A percentile compares a stretch with the other conserved stretches of the same genome.
Conservation (phyloP, 1,140 invertebrate species). For the Pinna nobilis region DNA sequence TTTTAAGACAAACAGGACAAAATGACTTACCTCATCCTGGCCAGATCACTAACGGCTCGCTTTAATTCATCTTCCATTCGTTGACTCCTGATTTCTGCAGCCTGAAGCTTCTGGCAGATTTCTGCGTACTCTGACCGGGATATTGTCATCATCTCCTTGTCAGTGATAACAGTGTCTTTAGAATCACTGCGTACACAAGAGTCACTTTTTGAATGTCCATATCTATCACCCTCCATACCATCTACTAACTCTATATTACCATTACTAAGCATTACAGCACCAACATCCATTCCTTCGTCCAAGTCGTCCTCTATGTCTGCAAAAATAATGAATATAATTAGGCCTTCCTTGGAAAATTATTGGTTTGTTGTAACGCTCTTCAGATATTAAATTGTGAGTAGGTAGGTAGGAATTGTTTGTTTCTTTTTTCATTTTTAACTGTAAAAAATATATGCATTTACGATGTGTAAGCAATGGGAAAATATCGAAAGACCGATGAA, state of each 20-base stretch:
- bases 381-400: too few relatives aligned
- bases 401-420: too few relatives aligned
- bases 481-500: too few relatives aligned
- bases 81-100: slow-evolving; percentile 37
- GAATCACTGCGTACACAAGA: too few relatives aligned
- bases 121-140: too few relatives aligned
- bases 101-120: slow-evolving; percentile 44
- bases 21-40: slow-evolving; percentile 60
- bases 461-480: too few relatives aligned
- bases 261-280: neutral
- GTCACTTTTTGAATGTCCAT: neutral
- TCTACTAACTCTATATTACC: neutral
- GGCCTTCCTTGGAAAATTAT: neutral
- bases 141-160: slow-evolving; percentile 9
- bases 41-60: slow-evolving; percentile 56
- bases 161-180: too few relatives aligned
- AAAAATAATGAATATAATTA: neutral
- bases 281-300: neutral
- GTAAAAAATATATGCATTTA: too few relatives aligned
- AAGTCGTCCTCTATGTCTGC: slow-evolving; percentile 8
- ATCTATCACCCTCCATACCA: neutral
- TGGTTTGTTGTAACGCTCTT: too few relatives aligned
- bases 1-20: too few relatives aligned
- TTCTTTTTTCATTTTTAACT: too few relatives aligned
- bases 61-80: slow-evolving; percentile 54